Percentiles rank a stretch among this genome's conserved stretches.
phyloP scores from a whole-genome alignment of 2,888 invertebrate species.

The Drosophila melanosoma region DNA sequence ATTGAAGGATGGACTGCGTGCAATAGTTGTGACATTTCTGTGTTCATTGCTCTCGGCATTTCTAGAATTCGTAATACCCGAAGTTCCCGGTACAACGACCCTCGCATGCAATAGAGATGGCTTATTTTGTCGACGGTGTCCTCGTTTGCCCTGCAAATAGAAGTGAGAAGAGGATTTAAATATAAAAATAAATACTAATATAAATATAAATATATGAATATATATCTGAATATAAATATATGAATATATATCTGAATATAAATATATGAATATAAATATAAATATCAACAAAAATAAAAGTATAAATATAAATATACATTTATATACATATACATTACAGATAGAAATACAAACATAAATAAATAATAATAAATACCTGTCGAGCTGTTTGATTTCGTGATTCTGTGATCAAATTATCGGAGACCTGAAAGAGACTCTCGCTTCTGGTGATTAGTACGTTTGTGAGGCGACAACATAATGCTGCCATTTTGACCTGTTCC shows the following conservation, averaged over 20 bases:
- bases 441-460: constrained; percentile 92
- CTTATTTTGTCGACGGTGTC: constrained; percentile 76
- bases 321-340: too few relatives aligned
- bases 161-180: not conserved
- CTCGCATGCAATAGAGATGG: constrained; percentile 67
- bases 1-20: constrained; percentile 78
- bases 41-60: constrained; percentile 42
- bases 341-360: too few relatives aligned
- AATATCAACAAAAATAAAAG: too few relatives aligned
- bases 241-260: too few relatives aligned
- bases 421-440: constrained; percentile 92
- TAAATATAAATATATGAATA: not conserved
- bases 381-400: constrained; percentile 85
- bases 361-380: constrained; percentile 66
- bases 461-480: constrained; percentile 94
- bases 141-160: constrained; percentile 79
- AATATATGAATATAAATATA: not conserved
- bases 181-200: not conserved
- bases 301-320: not conserved
- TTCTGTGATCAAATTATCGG: constrained; percentile 89
- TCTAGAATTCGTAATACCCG: constrained; percentile 33
- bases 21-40: constrained; percentile 45
- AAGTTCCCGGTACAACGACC: constrained; percentile 34
- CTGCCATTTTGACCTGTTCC: constrained; percentile 93
- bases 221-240: not conserved